Evolutionary conservation across 2,888 invertebrate species (phyloP).

Genomic region (Cheilosia scutellata): DNA sequence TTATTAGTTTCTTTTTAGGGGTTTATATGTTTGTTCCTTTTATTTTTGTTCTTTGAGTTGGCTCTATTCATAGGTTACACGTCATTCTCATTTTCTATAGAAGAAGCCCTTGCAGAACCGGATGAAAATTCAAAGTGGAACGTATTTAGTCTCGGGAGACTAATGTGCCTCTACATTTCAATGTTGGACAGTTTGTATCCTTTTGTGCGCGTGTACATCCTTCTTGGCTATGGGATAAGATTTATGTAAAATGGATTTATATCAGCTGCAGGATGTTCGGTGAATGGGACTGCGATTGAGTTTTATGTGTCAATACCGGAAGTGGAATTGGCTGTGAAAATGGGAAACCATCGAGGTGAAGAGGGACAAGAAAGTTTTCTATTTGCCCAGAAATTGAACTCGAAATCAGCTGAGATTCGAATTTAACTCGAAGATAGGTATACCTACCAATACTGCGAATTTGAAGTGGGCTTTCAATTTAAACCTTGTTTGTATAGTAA

Average conservation of each 20-base stretch:
- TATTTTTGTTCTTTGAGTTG: neutral
- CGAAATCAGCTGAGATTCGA: slow-evolving; percentile 23
- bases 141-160: slow-evolving; percentile 66
- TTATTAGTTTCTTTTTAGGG: slow-evolving; percentile 54
- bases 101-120: slow-evolving; percentile 52
- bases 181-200: slow-evolving; percentile 64
- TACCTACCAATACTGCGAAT: neutral
- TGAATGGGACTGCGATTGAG: slow-evolving; percentile 23
- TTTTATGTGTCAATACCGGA: slow-evolving; percentile 50
- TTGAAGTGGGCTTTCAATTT: neutral
- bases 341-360: slow-evolving; percentile 21
- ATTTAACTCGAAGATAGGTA: neutral
- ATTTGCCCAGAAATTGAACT: slow-evolving; percentile 33
- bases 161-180: slow-evolving; percentile 69
- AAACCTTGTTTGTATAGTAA: too few relatives aligned
- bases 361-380: slow-evolving; percentile 48
- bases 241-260: slow-evolving; percentile 68
- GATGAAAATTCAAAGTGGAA: slow-evolving; percentile 62
- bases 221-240: slow-evolving; percentile 45
- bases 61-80: slow-evolving; percentile 31
- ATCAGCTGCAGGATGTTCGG: slow-evolving; percentile 57
- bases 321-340: slow-evolving; percentile 36
- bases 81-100: slow-evolving; percentile 12
- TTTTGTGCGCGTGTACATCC: slow-evolving; percentile 54
- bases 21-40: neutral